Evolutionary conservation across 2,888 invertebrate species (phyloP).

Genomic region (Opisthograptis luteolata): DNA sequence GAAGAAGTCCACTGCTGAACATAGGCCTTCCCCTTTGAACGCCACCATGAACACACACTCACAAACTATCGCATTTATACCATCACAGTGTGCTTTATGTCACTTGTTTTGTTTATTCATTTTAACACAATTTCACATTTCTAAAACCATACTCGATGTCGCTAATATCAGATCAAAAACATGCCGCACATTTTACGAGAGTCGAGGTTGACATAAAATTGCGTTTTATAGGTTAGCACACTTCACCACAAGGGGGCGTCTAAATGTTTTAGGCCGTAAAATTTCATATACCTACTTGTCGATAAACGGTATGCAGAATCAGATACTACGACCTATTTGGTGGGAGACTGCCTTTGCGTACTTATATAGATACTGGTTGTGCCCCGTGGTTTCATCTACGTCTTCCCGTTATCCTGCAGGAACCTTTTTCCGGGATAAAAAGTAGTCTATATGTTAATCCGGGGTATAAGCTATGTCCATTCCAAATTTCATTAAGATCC

Average conservation of each 20-base stretch:
- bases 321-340: constrained; percentile 11
- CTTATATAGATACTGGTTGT: too few relatives aligned
- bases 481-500: too few relatives aligned
- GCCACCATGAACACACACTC: too few relatives aligned
- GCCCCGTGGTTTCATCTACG: too few relatives aligned
- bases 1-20: too few relatives aligned
- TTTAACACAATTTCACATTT: not conserved
- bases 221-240: constrained; percentile 59
- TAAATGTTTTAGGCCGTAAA: constrained; percentile 50
- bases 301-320: constrained; percentile 44
- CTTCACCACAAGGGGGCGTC: constrained; percentile 44
- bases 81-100: too few relatives aligned
- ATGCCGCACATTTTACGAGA: constrained; percentile 46
- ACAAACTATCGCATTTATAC: too few relatives aligned
- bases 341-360: not conserved
- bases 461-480: too few relatives aligned
- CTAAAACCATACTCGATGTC: not conserved
- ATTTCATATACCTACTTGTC: constrained; percentile 53
- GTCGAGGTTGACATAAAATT: constrained; percentile 61
- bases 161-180: constrained; percentile 33
- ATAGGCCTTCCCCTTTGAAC: too few relatives aligned
- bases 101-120: not conserved
- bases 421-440: too few relatives aligned
- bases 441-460: too few relatives aligned
- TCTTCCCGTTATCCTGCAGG: too few relatives aligned